phyloP scores from a whole-genome alignment of 2,797 vertebrate genomes.

The Sus cebifrons region DNA sequence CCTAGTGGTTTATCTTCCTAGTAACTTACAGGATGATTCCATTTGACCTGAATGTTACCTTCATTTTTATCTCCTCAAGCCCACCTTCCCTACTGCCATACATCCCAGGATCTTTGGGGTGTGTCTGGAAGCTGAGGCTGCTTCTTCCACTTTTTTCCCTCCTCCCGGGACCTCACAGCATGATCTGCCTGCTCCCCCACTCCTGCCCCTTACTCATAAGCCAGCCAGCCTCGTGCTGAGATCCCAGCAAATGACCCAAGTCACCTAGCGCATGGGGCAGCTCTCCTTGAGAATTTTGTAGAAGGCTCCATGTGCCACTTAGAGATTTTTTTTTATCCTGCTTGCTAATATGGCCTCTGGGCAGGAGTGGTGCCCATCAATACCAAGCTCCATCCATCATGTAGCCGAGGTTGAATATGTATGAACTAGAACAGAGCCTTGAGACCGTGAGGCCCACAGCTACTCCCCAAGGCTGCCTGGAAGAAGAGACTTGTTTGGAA shows the following conservation, averaged over 20 bases:
- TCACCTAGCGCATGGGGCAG: neutral
- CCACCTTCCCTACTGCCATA: neutral
- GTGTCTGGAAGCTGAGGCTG: neutral
- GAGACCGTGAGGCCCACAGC: neutral
- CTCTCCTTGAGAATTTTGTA: neutral
- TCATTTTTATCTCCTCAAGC: neutral
- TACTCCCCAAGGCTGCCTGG: neutral
- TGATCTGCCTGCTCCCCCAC: neutral
- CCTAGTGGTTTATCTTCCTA: neutral
- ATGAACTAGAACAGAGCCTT: neutral
- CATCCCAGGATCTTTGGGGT: neutral
- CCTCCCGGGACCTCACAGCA: neutral
- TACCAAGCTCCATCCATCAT: neutral
- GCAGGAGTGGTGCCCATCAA: neutral
- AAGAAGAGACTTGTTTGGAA: neutral
- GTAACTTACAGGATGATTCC: neutral
- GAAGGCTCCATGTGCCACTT: neutral
- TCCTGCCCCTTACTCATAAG: neutral
- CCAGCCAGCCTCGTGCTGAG: neutral
- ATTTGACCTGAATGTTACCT: neutral
- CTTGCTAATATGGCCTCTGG: neutral
- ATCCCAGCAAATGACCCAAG: neutral
- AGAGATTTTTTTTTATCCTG: neutral
- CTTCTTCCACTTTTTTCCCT: neutral
- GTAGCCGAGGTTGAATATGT: neutral